Evolutionary conservation across 2,113 vertebrate genomes (phyloP), one percentile per base, ranked within the genome.

Genomic region (Cynoglossus semilaevis): DNA sequence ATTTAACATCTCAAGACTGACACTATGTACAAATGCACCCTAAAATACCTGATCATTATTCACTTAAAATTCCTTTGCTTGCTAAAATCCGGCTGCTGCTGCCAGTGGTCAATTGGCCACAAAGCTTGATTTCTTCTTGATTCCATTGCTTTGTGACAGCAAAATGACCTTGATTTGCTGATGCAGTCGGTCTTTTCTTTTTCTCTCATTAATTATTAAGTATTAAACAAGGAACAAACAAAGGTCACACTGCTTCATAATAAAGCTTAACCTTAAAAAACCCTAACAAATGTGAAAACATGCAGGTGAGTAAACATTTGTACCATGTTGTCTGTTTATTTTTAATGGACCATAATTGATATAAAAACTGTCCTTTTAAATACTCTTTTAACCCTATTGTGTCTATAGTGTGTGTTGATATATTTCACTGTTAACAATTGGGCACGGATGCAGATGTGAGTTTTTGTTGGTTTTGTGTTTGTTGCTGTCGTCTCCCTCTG

Each of bases 241-340:
- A 75, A 63, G 60, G 57, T 82, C 65, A 62, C 79, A 61, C 62
- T 72, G 79, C 82, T 81, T 77, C 35, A 75, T 80, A 83, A 78
- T 80, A 58, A 80, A 73, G 73, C 80, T 82, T 67, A 57, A 83
- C 56, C 75, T 80, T 77, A 64, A 64, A 58, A 63, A 80, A 84
- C 55, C 41, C 41, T 0, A 68, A 85, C 84, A 80, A 83, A 87
- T 78, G 34, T 66, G 51, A 63, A 54, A 74, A 74, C 73, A 72
- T 72, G 17, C 78, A 89, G 88, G 88, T 89, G 79, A 88, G 88
- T 89, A 58, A 79, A 82, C 12, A 9, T 58, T 63, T 58, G 58
- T 43, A n/a, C n/a, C 49, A 60, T 44, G 74, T 19, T 52, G 8
- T 38, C 37, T 38, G 38, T 41, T 63, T 57, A 58, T 45, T 51